A percentile compares a stretch with the other conserved stretches of the same genome.
These are phyloP conservation scores for Tholera decimalis DNA, from an alignment of 2,888 invertebrate genomes.

Conservation along the genomic window DNA sequence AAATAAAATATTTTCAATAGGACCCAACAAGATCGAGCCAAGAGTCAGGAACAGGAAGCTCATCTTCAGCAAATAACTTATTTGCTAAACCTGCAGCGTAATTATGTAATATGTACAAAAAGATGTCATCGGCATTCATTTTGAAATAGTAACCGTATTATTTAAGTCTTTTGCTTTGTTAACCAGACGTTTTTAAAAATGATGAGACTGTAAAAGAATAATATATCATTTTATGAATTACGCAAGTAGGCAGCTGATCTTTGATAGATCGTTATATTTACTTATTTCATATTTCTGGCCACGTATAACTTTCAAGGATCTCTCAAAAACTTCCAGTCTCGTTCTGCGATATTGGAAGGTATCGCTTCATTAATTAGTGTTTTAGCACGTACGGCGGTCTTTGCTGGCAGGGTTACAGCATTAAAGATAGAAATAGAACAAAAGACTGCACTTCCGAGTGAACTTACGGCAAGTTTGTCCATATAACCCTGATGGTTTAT, in stretches of 20 bases:
- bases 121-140: too few species aligned
- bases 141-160: too few species aligned
- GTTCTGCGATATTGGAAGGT: not conserved
- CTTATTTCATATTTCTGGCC: not conserved
- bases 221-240: too few species aligned
- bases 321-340: not conserved
- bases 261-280: not conserved
- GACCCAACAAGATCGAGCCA: too few species aligned
- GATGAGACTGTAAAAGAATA: too few species aligned
- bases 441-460: conserved; percentile 16
- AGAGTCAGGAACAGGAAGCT: not conserved
- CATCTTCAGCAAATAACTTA: not conserved
- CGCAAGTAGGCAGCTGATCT: too few species aligned
- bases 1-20: conserved; percentile 1
- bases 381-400: conserved; percentile 7
- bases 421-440: conserved; percentile 46
- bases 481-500: not conserved
- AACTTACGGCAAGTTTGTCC: not conserved
- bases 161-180: too few species aligned
- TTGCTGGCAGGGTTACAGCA: conserved; percentile 11
- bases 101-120: too few species aligned
- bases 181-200: too few species aligned
- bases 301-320: not conserved
- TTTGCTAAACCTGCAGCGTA: not conserved
- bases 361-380: conserved; percentile 14